Evolutionary conservation across 2,797 vertebrate species (phyloP).

Genomic region (Rhinatrema bivittatum): DNA sequence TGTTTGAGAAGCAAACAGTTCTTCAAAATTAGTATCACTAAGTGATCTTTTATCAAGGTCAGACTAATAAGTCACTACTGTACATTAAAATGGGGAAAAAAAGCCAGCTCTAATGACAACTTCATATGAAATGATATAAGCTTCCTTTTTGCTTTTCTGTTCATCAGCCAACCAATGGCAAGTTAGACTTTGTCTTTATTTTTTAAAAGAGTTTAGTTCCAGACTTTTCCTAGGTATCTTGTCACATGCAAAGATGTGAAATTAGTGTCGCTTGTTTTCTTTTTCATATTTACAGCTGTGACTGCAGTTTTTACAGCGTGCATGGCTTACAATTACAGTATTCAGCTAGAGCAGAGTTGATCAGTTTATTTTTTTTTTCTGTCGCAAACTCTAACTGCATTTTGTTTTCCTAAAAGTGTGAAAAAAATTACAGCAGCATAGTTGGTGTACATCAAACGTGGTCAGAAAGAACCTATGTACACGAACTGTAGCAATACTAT

Average conservation of each 20-base stretch:
- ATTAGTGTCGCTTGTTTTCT: slow-evolving; percentile 24
- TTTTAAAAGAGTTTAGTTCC: too few species aligned
- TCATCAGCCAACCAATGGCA: slow-evolving; percentile 30
- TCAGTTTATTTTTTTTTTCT: slow-evolving; percentile 34
- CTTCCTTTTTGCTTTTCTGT: slow-evolving; percentile 32
- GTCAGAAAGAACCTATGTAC: slow-evolving; percentile 51
- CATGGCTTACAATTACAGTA: slow-evolving; percentile 50
- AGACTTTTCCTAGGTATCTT: too few species aligned
- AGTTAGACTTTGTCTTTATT: slow-evolving; percentile 21
- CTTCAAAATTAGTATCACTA: slow-evolving; percentile 13
- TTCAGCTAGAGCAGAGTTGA: slow-evolving; percentile 37
- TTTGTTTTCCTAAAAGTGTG: slow-evolving; percentile 38
- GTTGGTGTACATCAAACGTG: slow-evolving; percentile 52
- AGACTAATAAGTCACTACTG: slow-evolving; percentile 67
- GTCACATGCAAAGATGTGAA: too few species aligned
- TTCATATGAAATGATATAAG: slow-evolving; percentile 33
- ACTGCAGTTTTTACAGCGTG: slow-evolving; percentile 47
- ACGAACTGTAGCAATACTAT: slow-evolving; percentile 55
- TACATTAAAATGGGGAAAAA: slow-evolving; percentile 26
- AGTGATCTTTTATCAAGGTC: slow-evolving; percentile 33
- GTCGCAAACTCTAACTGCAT: slow-evolving; percentile 49
- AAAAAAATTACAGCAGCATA: slow-evolving; percentile 42
- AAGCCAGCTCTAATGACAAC: slow-evolving; percentile 54
- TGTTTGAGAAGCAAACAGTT: slow-evolving; percentile 24
- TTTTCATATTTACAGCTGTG: slow-evolving; percentile 43